Conservation (phyloP, 2,797 vertebrate genomes). For the Fringilla coelebs region DNA sequence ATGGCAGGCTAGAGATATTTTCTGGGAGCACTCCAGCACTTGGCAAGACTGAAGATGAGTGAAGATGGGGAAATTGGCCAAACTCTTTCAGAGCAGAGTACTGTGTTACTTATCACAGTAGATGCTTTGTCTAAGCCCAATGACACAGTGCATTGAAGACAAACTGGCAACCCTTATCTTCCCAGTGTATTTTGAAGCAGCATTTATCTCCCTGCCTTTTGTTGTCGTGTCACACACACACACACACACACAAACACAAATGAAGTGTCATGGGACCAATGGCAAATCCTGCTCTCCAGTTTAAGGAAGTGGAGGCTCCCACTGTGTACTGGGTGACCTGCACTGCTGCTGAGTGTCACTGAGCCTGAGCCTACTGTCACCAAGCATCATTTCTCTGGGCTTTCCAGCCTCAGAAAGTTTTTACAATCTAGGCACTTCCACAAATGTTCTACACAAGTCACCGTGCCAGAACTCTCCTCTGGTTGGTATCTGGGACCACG, state of each 20-base stretch:
- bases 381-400: background rate
- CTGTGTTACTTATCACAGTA: constrained; percentile 38
- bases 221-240: background rate
- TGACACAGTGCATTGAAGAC: background rate
- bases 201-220: background rate
- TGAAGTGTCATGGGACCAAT: background rate
- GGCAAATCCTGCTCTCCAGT: background rate
- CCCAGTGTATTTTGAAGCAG: background rate
- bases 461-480: background rate
- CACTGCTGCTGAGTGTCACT: background rate
- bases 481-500: background rate
- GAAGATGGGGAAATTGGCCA: constrained; percentile 41
- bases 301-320: background rate
- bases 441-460: background rate
- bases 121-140: constrained; percentile 34
- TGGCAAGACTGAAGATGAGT: constrained; percentile 49
- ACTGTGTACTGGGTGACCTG: background rate
- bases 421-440: background rate
- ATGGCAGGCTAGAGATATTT: constrained; percentile 45
- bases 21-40: constrained; percentile 54
- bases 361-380: background rate
- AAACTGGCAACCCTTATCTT: constrained; percentile 41
- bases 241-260: background rate
- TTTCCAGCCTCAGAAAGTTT: background rate
- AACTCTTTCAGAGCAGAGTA: constrained; percentile 22